A percentile compares a stretch with the other conserved stretches of the same genome.
These are phyloP conservation scores for Caenorhabditis briggsae DNA, from an alignment of 1,140 invertebrate species.

Conservation along the genomic window DNA sequence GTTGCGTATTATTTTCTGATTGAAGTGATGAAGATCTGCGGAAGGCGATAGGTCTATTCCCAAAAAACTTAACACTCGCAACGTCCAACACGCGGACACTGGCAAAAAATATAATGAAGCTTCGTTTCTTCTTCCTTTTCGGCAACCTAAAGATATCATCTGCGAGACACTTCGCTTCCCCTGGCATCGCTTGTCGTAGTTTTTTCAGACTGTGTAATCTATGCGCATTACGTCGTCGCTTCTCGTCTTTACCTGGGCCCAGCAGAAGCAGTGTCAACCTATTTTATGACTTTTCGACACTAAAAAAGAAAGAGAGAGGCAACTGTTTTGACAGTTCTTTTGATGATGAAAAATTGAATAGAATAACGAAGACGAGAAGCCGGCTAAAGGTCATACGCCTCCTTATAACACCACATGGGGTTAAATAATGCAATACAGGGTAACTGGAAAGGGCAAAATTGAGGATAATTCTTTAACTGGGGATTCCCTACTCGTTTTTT, in stretches of 20 bases:
- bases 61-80: slow-evolving; percentile 38
- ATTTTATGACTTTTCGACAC: slow-evolving; percentile 1
- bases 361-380: background rate
- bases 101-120: background rate
- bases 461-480: background rate
- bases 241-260: background rate
- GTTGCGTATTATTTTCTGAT: background rate
- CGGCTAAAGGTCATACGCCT: slow-evolving; percentile 9
- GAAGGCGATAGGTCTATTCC: slow-evolving; percentile 29
- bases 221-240: slow-evolving; percentile 27
- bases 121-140: background rate
- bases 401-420: background rate
- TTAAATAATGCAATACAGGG: slow-evolving; percentile 16
- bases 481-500: no score
- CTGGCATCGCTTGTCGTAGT: background rate
- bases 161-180: slow-evolving; percentile 9
- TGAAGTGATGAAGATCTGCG: slow-evolving; percentile 36
- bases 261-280: background rate
- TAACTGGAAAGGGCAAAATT: background rate
- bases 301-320: background rate
- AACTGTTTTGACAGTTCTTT: slow-evolving; percentile 27
- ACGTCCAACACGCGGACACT: slow-evolving; percentile 13
- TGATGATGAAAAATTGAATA: background rate
- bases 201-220: slow-evolving; percentile 43
- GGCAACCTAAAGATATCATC: slow-evolving; percentile 39